A percentile compares a stretch with the other conserved stretches of the same genome.
phyloP scores from a whole-genome alignment of 2,888 invertebrate species.

The Xylophagus ater region DNA sequence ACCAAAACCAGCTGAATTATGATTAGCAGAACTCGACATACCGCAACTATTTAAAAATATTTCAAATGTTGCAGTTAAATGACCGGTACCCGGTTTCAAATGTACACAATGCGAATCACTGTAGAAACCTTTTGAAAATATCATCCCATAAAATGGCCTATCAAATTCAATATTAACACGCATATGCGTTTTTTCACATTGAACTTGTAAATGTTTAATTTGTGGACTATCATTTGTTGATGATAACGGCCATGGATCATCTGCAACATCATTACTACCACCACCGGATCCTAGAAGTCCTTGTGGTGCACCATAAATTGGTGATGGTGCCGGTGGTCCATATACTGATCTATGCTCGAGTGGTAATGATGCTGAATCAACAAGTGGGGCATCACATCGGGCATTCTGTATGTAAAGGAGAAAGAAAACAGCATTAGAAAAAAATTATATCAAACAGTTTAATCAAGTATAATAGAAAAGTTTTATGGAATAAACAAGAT shows the following conservation, averaged over 20 bases:
- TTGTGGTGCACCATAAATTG: conserved; percentile 39
- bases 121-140: conserved; percentile 89
- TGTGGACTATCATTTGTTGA: conserved; percentile 78
- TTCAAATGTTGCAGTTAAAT: conserved; percentile 84
- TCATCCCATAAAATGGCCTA: conserved; percentile 90
- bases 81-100: conserved; percentile 80
- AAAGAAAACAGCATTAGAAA: not conserved
- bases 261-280: conserved; percentile 44
- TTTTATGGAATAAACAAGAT: no score
- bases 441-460: no score
- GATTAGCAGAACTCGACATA: conserved; percentile 86
- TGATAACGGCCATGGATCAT: conserved; percentile 82
- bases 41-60: conserved; percentile 89
- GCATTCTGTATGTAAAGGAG: conserved; percentile 51
- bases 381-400: conserved; percentile 62
- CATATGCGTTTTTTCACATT: conserved; percentile 94
- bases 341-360: conserved; percentile 69
- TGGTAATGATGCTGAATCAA: conserved; percentile 70
- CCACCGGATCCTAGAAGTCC: conserved; percentile 22
- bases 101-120: conserved; percentile 87
- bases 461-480: no score
- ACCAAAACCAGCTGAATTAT: conserved; percentile 71
- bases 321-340: conserved; percentile 52
- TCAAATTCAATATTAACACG: conserved; percentile 91
- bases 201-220: conserved; percentile 86